Evolutionary conservation across 2,113 vertebrate species (phyloP), one percentile per base, ranked within the genome.

Genomic region (Scomber japonicus): DNA sequence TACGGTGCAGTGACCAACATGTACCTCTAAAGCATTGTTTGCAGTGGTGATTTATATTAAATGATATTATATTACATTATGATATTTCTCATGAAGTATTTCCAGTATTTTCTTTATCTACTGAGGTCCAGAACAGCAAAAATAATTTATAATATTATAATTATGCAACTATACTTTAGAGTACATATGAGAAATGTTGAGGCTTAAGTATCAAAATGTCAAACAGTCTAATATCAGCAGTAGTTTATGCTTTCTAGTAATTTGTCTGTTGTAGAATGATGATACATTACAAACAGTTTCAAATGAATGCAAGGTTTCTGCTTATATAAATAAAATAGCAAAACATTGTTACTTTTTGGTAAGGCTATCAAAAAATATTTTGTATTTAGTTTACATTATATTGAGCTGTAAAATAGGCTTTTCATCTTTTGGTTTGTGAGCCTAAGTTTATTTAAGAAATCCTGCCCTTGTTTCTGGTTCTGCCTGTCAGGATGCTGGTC

Each of bases 401-500:
- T 27, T 27, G 24, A 27, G 24, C 24, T 40, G 9, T 35, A 40
- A 40, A 40, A 40, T 40, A 7, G 9, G 35, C 9, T 40, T 40
- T 40, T 40, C 35, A 40, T 9, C 6, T 40, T 40, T 40, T 40
- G 8, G 5, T 40, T 40, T 7, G 35, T 40, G 7, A 40, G 8
- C 8, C 35, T 9, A 40, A 40, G 35, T 35, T 35, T 35, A 35
- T 35, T 35, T 35, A 35, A 35, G 6, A 40, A 40, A 40, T 9
- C 0, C 16, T 75, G 75, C 27, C 53, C 72, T 86, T 81, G 74
- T 78, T 84, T 69, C 68, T 66, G 81, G 73, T 24, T 30, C 66
- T 75, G 71, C 65, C 73, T 78, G 64, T 83, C 70, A 45, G 68
- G 44, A 45, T 56, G 61, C 60, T 48, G 19, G n/a, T 75, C 45